Base-by-base conservation (phyloP, 2,797 vertebrate species). In the Enteromius argenteus region DNA sequence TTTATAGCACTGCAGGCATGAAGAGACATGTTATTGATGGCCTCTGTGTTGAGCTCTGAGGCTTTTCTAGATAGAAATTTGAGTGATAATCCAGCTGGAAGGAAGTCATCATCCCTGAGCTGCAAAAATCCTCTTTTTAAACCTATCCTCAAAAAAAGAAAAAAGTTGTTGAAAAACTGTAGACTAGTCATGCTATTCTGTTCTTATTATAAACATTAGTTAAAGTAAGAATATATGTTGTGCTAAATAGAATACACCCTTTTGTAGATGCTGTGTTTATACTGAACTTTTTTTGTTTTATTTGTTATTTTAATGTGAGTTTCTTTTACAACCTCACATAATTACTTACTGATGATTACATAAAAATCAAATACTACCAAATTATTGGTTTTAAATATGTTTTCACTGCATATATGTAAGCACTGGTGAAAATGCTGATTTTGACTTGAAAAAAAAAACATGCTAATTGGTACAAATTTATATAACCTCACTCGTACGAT, bases 11-110 rank as follows among this genome's bases (percentile, higher is more conserved):
- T 27, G 46, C 64, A 13, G 64, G 64, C 78, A 21, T 19, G 13
- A 21, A 27, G 21, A 68, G n/a, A 80, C 32, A 67, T 23, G 32
- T 80, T 80, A 80, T 69, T 80, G 46, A 80, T 80, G 78, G 32
- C 32, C 32, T 67, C 10, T 37, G 15, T 56, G 64, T 80, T 56
- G 46, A 56, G 64, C 78, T 80, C 21, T 68, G 15, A 56, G 32
- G 64, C 9, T 27, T 67, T 80, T 69, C 66, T 69, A 68, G 64
- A 79, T 19, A 53, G 7, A 80, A 80, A 67, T 80, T 69, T 56
- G 46, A 80, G 78, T 13, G 64, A 80, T 27, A 56, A 69, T 68
- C 49, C 78, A 56, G 64, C 64, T 56, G 13, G 46, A 80, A 80
- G 78, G 62, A 67, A 7, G 21, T 15, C 77, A 17, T 67, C 30